These are phyloP conservation scores for Ennomos fuscantarius DNA, from an alignment of 2,888 invertebrate genomes.

Conservation along the genomic window DNA sequence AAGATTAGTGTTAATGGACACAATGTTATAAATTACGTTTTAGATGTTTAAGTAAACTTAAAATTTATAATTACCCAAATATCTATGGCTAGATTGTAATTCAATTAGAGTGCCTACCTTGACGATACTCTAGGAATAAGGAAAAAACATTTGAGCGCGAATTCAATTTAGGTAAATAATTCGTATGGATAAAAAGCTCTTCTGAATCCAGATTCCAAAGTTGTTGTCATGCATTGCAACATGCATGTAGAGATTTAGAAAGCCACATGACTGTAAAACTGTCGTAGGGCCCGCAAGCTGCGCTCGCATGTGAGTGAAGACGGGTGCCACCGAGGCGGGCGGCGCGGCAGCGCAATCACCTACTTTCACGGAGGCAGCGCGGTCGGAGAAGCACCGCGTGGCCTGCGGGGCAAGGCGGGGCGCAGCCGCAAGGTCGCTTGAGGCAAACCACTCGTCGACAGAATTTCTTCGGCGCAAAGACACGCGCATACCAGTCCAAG, in stretches of 20 bases:
- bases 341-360: conserved; percentile 61
- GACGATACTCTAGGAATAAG: no score
- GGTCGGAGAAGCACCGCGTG: conserved; percentile 52
- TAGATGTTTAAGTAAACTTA: no score
- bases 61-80: no score
- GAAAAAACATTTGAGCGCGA: no score
- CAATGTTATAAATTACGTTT: no score
- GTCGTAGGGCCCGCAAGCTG: conserved; percentile 63
- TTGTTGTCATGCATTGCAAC: conserved; percentile 31
- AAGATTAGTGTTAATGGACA: no score
- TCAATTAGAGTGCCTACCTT: no score
- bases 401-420: conserved; percentile 42
- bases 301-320: conserved; percentile 48
- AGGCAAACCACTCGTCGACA: conserved; percentile 83
- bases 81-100: no score
- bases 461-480: conserved; percentile 78
- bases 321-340: conserved; percentile 55
- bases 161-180: no score
- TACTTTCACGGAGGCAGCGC: conserved; percentile 78
- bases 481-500: conserved; percentile 72
- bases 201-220: conserved; percentile 25
- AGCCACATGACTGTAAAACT: conserved; percentile 63
- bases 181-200: conserved; percentile 1
- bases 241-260: conserved; percentile 64
- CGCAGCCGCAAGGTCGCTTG: conserved; percentile 78